These are phyloP conservation scores for Scaptomyza cyrtandrae DNA, from an alignment of 2,888 invertebrate genomes.

Conservation along the genomic window DNA sequence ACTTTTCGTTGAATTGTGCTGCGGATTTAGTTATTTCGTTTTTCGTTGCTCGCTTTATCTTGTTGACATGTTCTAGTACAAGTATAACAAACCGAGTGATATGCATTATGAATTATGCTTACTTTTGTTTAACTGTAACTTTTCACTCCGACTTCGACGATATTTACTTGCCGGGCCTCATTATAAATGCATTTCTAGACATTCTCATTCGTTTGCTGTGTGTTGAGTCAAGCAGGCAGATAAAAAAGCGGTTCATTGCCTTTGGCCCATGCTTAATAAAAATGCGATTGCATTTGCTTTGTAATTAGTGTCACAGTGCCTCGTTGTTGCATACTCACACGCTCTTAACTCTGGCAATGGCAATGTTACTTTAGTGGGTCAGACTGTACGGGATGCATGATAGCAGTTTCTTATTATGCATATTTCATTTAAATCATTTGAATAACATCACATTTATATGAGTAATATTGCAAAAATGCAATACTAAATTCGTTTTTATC, in stretches of 20 bases:
- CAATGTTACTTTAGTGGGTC: conserved; percentile 12
- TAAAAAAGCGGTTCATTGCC: conserved; percentile 68
- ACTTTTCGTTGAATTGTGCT: conserved; percentile 34
- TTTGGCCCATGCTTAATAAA: conserved; percentile 34
- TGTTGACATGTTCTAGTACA: conserved; percentile 60
- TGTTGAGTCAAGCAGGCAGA: conserved; percentile 30
- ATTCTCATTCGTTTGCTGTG: conserved; percentile 14
- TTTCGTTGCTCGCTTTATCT: conserved; percentile 11
- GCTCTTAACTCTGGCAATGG: neutral
- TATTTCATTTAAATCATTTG: conserved; percentile 18
- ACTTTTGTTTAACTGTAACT: conserved; percentile 40
- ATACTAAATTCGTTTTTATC: no score
- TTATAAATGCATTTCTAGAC: conserved; percentile 33
- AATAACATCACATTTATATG: neutral
- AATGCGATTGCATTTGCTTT: conserved; percentile 15
- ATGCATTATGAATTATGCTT: conserved; percentile 60
- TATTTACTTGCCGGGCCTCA: conserved; percentile 38
- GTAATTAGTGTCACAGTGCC: conserved; percentile 5
- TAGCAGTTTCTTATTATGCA: neutral
- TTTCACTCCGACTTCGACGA: conserved; percentile 25
- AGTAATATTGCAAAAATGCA: neutral
- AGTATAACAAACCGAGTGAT: conserved; percentile 17
- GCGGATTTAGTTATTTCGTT: conserved; percentile 5
- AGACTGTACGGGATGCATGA: neutral
- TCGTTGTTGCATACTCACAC: neutral